Percentiles rank a stretch among this genome's conserved stretches.
These are phyloP conservation scores for Drymonia ruficornis DNA, from an alignment of 2,888 invertebrate species.

Conservation along the genomic window DNA sequence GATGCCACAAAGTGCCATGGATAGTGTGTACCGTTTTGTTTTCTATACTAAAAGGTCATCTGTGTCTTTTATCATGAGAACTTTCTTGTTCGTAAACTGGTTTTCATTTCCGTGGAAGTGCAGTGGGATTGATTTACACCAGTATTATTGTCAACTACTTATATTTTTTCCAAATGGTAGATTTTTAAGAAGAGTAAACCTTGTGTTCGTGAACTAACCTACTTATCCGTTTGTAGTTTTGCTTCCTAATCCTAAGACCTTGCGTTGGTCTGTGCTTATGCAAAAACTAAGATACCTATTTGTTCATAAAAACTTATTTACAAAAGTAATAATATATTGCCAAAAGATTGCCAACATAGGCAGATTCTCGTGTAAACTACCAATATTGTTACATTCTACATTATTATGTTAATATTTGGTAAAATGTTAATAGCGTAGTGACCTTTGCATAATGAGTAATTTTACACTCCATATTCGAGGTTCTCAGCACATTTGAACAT, in stretches of 20 bases:
- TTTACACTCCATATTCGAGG: constrained; percentile 20
- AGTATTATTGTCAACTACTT: background rate
- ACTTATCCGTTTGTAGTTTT: too few species aligned
- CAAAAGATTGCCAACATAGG: background rate
- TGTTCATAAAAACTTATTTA: too few species aligned
- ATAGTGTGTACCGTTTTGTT: constrained; percentile 24
- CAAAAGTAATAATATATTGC: background rate
- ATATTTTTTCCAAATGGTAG: background rate
- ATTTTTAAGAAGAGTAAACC: too few species aligned
- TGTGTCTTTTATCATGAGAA: constrained; percentile 11
- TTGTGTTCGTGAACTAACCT: too few species aligned
- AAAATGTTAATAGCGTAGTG: constrained; percentile 21
- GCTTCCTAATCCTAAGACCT: too few species aligned
- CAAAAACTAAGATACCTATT: too few species aligned
- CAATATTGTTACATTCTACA: constrained; percentile 15
- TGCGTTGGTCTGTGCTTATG: too few species aligned
- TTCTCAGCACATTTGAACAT: constrained; percentile 10
- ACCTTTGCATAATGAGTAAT: constrained; percentile 22
- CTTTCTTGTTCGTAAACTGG: background rate
- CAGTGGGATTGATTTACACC: background rate
- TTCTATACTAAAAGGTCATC: constrained; percentile 20
- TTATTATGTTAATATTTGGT: constrained; percentile 28
- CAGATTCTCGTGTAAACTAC: background rate
- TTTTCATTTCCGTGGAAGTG: background rate
- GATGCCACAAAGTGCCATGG: constrained; percentile 25